A percentile compares a stretch with the other conserved stretches of the same genome.
These are phyloP conservation scores for Chironomus tepperi DNA, from an alignment of 1,140 invertebrate genomes.

Conservation along the genomic window DNA sequence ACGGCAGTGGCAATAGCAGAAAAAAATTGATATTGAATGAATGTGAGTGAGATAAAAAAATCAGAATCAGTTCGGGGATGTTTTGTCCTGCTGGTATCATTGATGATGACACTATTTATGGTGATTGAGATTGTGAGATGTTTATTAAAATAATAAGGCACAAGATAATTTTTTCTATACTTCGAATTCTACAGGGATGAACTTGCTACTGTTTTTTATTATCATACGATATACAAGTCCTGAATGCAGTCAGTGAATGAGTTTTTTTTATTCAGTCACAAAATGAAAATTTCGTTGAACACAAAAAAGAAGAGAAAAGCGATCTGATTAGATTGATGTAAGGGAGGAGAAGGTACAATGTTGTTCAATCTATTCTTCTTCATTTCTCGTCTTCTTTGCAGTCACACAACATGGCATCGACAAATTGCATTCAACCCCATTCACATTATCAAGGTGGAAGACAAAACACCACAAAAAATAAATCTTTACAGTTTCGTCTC, in stretches of 20 bases:
- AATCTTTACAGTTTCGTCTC: too few species aligned
- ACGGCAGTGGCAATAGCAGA: background rate
- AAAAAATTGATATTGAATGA: background rate
- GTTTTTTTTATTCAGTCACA: too few species aligned
- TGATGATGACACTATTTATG: constrained; percentile 13
- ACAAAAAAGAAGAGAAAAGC: background rate
- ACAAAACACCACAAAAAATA: background rate
- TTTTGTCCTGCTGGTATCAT: constrained; percentile 6
- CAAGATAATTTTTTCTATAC: background rate
- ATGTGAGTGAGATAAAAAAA: background rate
- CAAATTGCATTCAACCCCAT: constrained; percentile 12
- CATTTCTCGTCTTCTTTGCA: background rate
- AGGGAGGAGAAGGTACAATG: constrained; percentile 5
- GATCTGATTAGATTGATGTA: constrained; percentile 2
- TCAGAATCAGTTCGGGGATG: background rate
- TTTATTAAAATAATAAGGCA: constrained; percentile 15
- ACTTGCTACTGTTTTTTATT: background rate
- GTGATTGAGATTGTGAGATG: constrained; percentile 12
- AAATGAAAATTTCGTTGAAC: too few species aligned
- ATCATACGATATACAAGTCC: too few species aligned
- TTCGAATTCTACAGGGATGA: background rate
- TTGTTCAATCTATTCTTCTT: background rate
- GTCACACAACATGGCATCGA: background rate
- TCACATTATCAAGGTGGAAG: background rate
- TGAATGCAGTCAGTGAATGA: too few species aligned